Evolutionary conservation across 2,888 invertebrate species (phyloP).

Genomic region (Nineta flava): DNA sequence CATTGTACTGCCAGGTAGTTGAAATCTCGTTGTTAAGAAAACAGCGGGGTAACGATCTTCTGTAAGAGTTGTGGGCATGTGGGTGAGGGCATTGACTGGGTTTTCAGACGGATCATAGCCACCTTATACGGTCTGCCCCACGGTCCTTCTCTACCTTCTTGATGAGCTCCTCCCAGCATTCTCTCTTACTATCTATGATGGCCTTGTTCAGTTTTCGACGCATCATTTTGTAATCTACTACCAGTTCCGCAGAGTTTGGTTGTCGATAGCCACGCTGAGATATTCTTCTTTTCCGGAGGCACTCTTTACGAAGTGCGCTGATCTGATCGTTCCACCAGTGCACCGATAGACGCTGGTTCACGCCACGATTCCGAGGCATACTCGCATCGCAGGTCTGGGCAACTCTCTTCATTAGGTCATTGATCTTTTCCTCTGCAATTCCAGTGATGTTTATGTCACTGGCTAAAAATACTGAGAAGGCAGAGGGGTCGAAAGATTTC

Average conservation of each 20-base stretch:
- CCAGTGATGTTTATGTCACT: neutral
- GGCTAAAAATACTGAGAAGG: neutral
- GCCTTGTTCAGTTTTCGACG: too few species aligned
- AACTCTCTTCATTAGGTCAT: too few species aligned
- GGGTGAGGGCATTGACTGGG: conserved; percentile 1
- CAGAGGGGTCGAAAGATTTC: neutral
- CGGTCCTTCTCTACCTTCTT: too few species aligned
- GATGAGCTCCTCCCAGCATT: too few species aligned
- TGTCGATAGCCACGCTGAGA: too few species aligned
- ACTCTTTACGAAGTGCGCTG: neutral
- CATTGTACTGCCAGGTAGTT: neutral
- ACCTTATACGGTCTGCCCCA: too few species aligned
- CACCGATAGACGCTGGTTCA: too few species aligned
- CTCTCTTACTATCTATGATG: too few species aligned
- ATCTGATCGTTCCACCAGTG: neutral
- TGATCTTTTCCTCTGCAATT: neutral
- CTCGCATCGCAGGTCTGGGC: too few species aligned
- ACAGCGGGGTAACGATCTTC: conserved; percentile 11
- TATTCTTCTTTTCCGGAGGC: conserved; percentile 1
- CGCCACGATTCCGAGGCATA: too few species aligned
- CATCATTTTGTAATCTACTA: conserved; percentile 3
- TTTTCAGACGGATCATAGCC: conserved; percentile 4
- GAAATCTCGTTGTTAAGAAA: conserved; percentile 9
- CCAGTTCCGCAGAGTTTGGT: conserved; percentile 1
- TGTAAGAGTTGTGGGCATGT: conserved; percentile 8